Conservation (phyloP, 2,113 vertebrate species). For the Platichthys flesus region DNA sequence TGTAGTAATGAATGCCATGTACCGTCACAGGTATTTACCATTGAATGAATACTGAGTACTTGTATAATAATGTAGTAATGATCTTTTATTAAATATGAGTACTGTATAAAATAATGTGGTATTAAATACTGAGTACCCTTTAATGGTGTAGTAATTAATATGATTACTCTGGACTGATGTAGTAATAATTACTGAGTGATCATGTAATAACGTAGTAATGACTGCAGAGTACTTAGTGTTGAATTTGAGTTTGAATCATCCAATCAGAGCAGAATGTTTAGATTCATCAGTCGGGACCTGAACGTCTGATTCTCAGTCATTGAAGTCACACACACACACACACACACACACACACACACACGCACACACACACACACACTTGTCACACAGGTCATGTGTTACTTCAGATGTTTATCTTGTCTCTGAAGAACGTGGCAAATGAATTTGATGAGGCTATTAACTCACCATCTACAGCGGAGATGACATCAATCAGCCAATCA, state of each 20-base stretch:
- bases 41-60: neutral
- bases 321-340: neutral
- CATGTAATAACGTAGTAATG: too few relatives aligned
- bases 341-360: neutral
- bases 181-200: neutral
- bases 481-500: conserved; percentile 64
- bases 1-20: too few relatives aligned
- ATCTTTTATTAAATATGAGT: neutral
- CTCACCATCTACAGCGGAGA: conserved; percentile 42
- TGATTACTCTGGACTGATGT: neutral
- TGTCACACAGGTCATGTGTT: conserved; percentile 24
- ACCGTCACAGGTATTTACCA: too few relatives aligned
- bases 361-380: neutral
- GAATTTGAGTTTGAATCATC: too few relatives aligned
- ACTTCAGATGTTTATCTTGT: conserved; percentile 48
- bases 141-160: neutral
- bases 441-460: conserved; percentile 63
- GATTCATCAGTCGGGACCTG: neutral
- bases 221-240: too few relatives aligned
- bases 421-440: conserved; percentile 36
- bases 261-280: too few relatives aligned
- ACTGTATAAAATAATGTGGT: neutral
- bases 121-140: neutral
- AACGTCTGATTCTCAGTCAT: neutral
- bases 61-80: neutral